Evolutionary conservation across 2,797 vertebrate genomes (phyloP).

Genomic region (Austrolebias charrua): DNA sequence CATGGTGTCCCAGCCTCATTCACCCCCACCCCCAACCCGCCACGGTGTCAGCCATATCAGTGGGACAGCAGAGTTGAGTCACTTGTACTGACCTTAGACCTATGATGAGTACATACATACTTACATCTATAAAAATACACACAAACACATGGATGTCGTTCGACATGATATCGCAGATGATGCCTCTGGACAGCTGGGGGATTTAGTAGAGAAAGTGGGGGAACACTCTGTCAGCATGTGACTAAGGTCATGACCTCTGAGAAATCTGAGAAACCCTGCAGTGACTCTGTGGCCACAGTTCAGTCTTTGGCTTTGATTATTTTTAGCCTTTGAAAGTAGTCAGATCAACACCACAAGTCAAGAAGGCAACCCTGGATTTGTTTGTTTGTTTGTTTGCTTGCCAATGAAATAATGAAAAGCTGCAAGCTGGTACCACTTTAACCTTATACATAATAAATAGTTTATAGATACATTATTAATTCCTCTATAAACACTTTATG

Average conservation of each 20-base stretch:
- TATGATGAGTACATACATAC: neutral
- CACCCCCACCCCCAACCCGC: neutral
- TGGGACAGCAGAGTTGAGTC: constrained; percentile 21
- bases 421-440: no score
- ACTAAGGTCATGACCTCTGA: constrained; percentile 4
- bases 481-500: no score
- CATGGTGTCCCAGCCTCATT: constrained; percentile 10
- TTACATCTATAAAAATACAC: neutral
- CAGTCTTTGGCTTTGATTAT: neutral
- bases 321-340: neutral
- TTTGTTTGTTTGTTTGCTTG: no score
- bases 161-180: constrained; percentile 48
- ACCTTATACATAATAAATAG: no score
- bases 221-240: constrained; percentile 3
- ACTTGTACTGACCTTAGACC: constrained; percentile 40
- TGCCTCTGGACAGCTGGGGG: constrained; percentile 37
- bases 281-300: neutral
- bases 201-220: constrained; percentile 5
- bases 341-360: no score
- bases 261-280: neutral
- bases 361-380: no score
- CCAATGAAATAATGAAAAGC: no score
- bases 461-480: no score
- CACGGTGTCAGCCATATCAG: constrained; percentile 26
- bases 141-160: constrained; percentile 23